phyloP scores from a whole-genome alignment of 1,140 invertebrate genomes.

The Pygmarrhopalites habei region DNA sequence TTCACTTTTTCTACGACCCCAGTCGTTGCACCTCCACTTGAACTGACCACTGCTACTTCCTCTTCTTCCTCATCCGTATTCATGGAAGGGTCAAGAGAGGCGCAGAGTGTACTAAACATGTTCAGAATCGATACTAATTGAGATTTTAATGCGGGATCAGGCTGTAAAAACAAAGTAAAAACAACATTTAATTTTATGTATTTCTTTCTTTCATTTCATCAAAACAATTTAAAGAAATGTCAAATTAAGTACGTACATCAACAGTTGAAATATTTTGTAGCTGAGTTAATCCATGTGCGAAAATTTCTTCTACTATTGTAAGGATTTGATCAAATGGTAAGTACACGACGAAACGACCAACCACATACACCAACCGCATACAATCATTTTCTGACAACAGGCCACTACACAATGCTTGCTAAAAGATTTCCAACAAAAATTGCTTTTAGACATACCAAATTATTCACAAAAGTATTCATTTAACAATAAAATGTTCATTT shows the following conservation, averaged over 20 bases:
- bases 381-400: constrained; percentile 27
- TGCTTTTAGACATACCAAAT: not conserved
- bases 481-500: not conserved
- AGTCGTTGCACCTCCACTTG: not conserved
- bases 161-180: constrained; percentile 17
- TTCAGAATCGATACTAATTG: constrained; percentile 28
- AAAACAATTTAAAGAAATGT: no score
- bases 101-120: constrained; percentile 34
- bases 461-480: not conserved
- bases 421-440: no score
- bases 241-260: constrained; percentile 4
- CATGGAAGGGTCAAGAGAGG: constrained; percentile 24
- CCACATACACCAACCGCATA: constrained; percentile 32
- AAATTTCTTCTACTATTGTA: constrained; percentile 34
- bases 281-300: constrained; percentile 32
- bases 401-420: constrained; percentile 36
- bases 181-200: no score
- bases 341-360: constrained; percentile 34
- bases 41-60: constrained; percentile 17
- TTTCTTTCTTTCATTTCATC: no score
- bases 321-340: constrained; percentile 37
- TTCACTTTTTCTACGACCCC: not conserved
- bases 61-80: constrained; percentile 29
- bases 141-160: constrained; percentile 26
- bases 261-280: constrained; percentile 28